phyloP scores from a whole-genome alignment of 35 echinoderm and acorn worm species.

The Eucidaris tribuloides region DNA sequence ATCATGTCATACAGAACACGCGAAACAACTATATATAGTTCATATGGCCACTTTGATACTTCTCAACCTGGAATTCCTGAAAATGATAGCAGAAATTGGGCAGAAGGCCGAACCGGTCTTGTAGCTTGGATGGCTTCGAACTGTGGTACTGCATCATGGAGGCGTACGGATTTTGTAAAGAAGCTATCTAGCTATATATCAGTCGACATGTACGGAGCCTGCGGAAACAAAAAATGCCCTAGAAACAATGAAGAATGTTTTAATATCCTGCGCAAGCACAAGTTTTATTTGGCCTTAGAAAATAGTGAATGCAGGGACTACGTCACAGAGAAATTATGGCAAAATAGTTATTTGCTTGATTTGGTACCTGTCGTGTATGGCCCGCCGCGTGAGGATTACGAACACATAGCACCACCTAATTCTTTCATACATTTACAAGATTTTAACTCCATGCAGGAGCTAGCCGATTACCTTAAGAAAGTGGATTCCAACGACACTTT shows the following conservation, averaged over 20 bases:
- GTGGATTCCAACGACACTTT: conserved; percentile 25
- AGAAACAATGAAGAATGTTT: background rate
- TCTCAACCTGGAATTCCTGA: no score
- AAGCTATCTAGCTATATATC: conserved; percentile 20
- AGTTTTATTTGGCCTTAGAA: conserved; percentile 58
- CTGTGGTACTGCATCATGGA: conserved; percentile 84
- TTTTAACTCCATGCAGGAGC: conserved; percentile 16
- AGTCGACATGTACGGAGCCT: background rate
- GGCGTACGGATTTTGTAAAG: conserved; percentile 57
- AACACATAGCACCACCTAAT: conserved; percentile 24
- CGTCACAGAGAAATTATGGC: conserved; percentile 59
- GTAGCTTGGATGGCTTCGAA: conserved; percentile 84
- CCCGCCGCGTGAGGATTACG: conserved; percentile 26
- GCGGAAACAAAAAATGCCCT: background rate
- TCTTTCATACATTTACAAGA: conserved; percentile 59
- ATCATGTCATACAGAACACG: no score
- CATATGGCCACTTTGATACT: no score
- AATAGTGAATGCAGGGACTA: conserved; percentile 53
- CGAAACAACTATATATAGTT: no score
- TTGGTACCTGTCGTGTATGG: conserved; percentile 52
- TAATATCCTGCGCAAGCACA: background rate
- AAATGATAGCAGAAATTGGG: no score
- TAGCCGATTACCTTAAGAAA: conserved; percentile 22
- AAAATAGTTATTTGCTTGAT: conserved; percentile 15
- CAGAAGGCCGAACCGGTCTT: conserved; percentile 37